These are phyloP conservation scores for Lutjanus campechanus DNA, from an alignment of 2,797 vertebrate genomes.

Conservation along the genomic window DNA sequence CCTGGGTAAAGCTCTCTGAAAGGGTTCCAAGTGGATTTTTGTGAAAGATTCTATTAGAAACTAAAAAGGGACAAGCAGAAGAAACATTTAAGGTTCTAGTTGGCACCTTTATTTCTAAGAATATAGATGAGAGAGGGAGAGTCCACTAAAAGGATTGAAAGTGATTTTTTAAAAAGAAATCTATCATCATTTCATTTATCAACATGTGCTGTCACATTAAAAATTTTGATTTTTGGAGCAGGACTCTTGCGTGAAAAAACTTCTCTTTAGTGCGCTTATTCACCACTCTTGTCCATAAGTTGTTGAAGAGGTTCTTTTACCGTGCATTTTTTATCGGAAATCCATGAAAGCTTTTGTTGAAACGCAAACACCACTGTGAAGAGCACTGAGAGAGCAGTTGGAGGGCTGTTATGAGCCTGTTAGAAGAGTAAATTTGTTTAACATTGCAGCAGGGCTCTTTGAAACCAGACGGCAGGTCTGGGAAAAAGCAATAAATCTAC, in stretches of 20 bases:
- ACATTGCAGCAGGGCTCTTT: slow-evolving; percentile 42
- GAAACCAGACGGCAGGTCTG: slow-evolving; percentile 41
- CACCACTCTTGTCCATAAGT: slow-evolving; percentile 33
- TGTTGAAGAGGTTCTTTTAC: slow-evolving; percentile 56
- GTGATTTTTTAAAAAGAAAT: slow-evolving; percentile 49
- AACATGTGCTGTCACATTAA: slow-evolving; percentile 27
- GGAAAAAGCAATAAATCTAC: slow-evolving; percentile 23
- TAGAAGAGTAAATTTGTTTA: slow-evolving; percentile 62
- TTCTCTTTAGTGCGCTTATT: slow-evolving; percentile 20
- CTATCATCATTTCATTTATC: slow-evolving; percentile 52
- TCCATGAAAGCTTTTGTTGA: slow-evolving; percentile 67
- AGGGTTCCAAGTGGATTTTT: too few species aligned
- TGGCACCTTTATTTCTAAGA: background rate
- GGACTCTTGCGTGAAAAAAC: slow-evolving; percentile 13
- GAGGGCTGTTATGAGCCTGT: slow-evolving; percentile 59
- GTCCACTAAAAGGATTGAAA: slow-evolving; percentile 25
- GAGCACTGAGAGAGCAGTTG: slow-evolving; percentile 39
- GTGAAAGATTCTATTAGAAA: too few species aligned
- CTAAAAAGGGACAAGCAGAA: too few species aligned
- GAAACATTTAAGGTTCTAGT: too few species aligned
- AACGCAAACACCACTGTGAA: slow-evolving; percentile 64
- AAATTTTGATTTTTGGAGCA: slow-evolving; percentile 24
- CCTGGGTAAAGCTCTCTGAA: too few species aligned
- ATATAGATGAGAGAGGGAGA: slow-evolving; percentile 30
- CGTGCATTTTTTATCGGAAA: slow-evolving; percentile 41